phyloP scores from a whole-genome alignment of 2,888 invertebrate species.

The Hedya salicella region DNA sequence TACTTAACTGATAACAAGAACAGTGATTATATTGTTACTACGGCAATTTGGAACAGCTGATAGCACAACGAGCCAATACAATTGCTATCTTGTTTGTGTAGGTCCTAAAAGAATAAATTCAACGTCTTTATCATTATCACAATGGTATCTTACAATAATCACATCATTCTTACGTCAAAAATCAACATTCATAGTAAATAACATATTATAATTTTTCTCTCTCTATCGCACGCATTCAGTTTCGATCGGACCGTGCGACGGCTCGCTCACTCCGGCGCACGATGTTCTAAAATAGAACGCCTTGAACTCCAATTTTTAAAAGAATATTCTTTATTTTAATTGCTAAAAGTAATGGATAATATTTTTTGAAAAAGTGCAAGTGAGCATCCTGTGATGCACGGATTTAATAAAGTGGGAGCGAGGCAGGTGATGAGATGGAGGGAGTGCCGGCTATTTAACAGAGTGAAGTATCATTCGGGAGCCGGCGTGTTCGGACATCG shows the following conservation, averaged over 20 bases:
- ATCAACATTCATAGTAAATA: constrained; percentile 48
- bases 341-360: constrained; percentile 49
- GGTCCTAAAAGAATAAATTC: constrained; percentile 25
- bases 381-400: constrained; percentile 65
- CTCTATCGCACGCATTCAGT: constrained; percentile 53
- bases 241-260: constrained; percentile 50
- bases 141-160: constrained; percentile 33
- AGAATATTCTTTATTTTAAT: not conserved
- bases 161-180: constrained; percentile 50
- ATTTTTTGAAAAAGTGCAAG: constrained; percentile 44
- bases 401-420: constrained; percentile 62
- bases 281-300: constrained; percentile 38
- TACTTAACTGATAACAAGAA: constrained; percentile 9
- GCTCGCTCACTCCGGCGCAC: constrained; percentile 74
- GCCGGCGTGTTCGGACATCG: constrained; percentile 86
- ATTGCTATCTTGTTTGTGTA: constrained; percentile 1
- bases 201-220: constrained; percentile 41
- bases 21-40: constrained; percentile 19
- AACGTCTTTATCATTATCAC: constrained; percentile 31
- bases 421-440: constrained; percentile 65
- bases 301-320: constrained; percentile 37
- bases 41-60: constrained; percentile 1
- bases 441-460: constrained; percentile 53
- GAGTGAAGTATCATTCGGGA: constrained; percentile 82
- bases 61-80: not conserved